Evolutionary conservation across 2,888 invertebrate species (phyloP), one percentile per base, ranked within the genome.

Genomic region (Agrochola circellaris): DNA sequence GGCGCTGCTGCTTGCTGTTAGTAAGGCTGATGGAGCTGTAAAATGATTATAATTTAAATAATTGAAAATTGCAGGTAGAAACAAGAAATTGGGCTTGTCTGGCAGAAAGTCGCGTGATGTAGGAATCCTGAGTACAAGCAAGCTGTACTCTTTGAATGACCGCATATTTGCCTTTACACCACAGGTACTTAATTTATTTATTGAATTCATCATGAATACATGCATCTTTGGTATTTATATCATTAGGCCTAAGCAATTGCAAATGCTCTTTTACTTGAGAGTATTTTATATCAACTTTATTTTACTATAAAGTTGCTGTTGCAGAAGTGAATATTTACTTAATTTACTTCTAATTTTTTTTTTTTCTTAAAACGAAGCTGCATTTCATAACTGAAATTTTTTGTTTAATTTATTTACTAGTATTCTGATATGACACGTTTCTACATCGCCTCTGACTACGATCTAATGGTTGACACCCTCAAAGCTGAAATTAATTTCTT

Each of bases 111-210:
- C 99, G 0, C 97, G 99, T 75, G 99, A 99, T 93, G 99, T 99
- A 73, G 99, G 99, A 85, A 99, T 99, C 89, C 97, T 99, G 38
- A 99, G 99, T 93, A 99, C 99, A 58, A 99, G 99, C 95, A 99
- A 99, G 97, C 97, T 99, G 83, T 99, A 99, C 95, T 98, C 99
- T 2, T 96, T 99, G 74, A 99, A 99, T 90, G 99, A 99, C 94
- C 98, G 98, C 93, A 99, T 99, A 91, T 99, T 99, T 95, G 99
- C 99, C 0, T 99, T 99, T 94, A 99, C 99, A 9, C 99, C 99
- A 64, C 99, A 99, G 98, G 99, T 99, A 93, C 77, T 3, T 20
- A 61, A 1, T 34, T 20, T 20, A 3, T 45, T 70, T 38, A 45
- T 42, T 26, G 13, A 45, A 73, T 26, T 61, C 48, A 30, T 5